Percentiles rank a stretch among this genome's conserved stretches.
Conservation (phyloP, 2,797 vertebrate genomes). For the Diplodus puntazzo region DNA sequence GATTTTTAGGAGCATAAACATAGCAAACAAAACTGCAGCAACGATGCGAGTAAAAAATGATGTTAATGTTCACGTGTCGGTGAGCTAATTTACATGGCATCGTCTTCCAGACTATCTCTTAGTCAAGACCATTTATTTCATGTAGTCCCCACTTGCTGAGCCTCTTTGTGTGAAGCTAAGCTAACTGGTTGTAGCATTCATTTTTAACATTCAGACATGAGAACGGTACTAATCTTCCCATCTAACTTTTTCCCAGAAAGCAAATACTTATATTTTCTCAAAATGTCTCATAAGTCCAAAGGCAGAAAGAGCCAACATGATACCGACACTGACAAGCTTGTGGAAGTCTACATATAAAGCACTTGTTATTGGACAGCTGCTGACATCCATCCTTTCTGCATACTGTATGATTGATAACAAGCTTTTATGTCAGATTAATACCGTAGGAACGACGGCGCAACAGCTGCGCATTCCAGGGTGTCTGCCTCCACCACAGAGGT, state of each 20-base stretch:
- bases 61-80: no score
- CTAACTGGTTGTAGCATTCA: neutral
- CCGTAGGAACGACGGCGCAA: slow-evolving; percentile 38
- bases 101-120: neutral
- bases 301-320: neutral
- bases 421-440: slow-evolving; percentile 30
- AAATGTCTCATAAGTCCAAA: neutral
- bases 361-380: neutral
- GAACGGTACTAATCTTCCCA: neutral
- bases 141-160: neutral
- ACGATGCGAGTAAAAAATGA: no score
- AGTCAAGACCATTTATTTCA: neutral
- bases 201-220: neutral
- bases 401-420: slow-evolving; percentile 18
- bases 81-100: neutral
- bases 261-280: neutral
- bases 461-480: slow-evolving; percentile 74
- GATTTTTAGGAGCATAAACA: no score
- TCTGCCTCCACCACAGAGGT: slow-evolving; percentile 69
- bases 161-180: neutral
- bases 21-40: no score
- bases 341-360: neutral
- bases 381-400: neutral
- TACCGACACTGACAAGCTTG: neutral
- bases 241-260: neutral